Evolutionary conservation across 1,140 invertebrate species (phyloP).

Genomic region (Andricus grossulariae): DNA sequence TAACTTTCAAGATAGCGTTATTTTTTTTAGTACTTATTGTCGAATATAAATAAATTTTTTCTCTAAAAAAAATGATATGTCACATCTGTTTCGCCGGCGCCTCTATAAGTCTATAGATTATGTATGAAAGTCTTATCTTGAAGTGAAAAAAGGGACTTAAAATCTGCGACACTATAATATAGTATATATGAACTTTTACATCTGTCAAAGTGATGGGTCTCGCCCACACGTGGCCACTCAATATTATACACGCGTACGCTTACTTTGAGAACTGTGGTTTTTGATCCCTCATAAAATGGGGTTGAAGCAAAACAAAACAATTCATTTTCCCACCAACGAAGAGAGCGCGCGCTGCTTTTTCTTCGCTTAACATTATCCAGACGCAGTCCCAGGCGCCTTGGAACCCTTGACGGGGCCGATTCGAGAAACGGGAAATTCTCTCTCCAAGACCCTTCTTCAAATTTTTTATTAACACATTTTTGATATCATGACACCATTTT

Average conservation of each 20-base stretch:
- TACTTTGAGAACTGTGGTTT: constrained; percentile 33
- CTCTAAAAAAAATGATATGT: too few relatives aligned
- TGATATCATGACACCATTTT: background rate
- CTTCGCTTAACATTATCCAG: constrained; percentile 68
- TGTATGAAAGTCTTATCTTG: too few relatives aligned
- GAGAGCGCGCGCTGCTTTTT: constrained; percentile 51
- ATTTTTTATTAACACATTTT: background rate
- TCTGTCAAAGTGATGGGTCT: background rate
- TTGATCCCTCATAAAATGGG: constrained; percentile 43
- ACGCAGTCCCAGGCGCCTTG: constrained; percentile 57
- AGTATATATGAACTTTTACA: background rate
- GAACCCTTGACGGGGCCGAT: constrained; percentile 57
- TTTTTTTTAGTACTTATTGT: too few relatives aligned
- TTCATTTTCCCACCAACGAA: constrained; percentile 63
- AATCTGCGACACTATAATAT: too few relatives aligned
- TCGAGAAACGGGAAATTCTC: constrained; percentile 23
- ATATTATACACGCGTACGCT: background rate
- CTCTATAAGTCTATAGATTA: too few relatives aligned
- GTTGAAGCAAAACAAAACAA: constrained; percentile 61
- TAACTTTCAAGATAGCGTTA: too few relatives aligned
- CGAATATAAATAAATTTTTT: too few relatives aligned
- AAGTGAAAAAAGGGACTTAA: too few relatives aligned
- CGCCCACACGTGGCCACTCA: constrained; percentile 13
- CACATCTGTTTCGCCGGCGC: too few relatives aligned
- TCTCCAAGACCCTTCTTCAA: constrained; percentile 15